Base-by-base conservation (phyloP, 2,113 vertebrate genomes). In the Acrocephalus arundinaceus region DNA sequence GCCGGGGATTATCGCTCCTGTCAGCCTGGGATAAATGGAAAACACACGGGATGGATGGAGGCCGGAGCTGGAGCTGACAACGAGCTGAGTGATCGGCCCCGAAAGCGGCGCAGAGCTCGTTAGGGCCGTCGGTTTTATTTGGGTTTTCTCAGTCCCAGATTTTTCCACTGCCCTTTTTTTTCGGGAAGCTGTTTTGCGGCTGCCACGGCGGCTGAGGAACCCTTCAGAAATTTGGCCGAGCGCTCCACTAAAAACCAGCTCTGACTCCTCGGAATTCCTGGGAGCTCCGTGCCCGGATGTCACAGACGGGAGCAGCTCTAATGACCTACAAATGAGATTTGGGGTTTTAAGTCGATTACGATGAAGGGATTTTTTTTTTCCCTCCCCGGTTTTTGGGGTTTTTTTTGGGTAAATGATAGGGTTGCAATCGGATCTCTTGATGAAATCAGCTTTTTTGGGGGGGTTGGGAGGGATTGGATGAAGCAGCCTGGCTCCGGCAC, bases 261-360 rank as follows among this genome's bases (percentile, higher is more conserved):
- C 54, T 11, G 2, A 30, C 75, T 95, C 71, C 93, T 94, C 93
- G 20, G 1, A 83, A 86, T 73, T 76, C 89, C 13, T 13, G 55
- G 37, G 73, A 71, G 79, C 93, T 85, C 79, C 23, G 4, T 41
- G 82, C 59, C 10, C 5, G 7, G 65, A 37, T 51, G 48, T 52
- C 68, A 7, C 85, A 51, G 78, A 4, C 85, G n/a, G 78, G 14
- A 86, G 91, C 74, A 81, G 80, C 83, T 94, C 41, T 73, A 92
- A 90, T 80, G 21, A 72, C 65, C 87, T 84, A 80, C 92, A 94
- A 90, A 95, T 78, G 85, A 93, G 94, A 86, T 96, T 80, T 85
- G 46, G 54, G 51, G 39, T 94, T 95, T 85, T 37, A 93, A 97
- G 92, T 30, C 59, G 78, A 90, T 96, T 90, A 88, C 2, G 39